These are phyloP conservation scores for Bathybates hornii DNA, from an alignment of 2,113 vertebrate species.

Conservation along the genomic window DNA sequence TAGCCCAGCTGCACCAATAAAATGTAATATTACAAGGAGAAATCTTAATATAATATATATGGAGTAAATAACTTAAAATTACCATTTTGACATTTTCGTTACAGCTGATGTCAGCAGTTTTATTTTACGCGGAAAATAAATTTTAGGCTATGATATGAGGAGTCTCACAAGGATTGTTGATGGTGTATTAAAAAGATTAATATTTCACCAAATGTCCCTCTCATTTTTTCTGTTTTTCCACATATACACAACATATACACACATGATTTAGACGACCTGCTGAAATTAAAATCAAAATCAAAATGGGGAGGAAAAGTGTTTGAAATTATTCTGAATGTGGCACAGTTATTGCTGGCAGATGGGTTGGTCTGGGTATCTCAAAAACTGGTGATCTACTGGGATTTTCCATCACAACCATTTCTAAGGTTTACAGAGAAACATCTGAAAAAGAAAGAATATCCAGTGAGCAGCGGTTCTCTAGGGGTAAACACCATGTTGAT, in stretches of 20 bases:
- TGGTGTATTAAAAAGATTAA: neutral
- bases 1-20: neutral
- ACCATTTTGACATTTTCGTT: neutral
- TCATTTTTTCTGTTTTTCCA: neutral
- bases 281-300: neutral
- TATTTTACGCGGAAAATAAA: neutral
- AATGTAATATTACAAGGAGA: neutral
- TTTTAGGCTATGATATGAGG: neutral
- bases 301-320: neutral
- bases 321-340: neutral
- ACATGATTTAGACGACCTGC: neutral
- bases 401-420: neutral
- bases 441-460: neutral
- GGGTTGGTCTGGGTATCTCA: neutral
- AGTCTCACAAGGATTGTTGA: neutral
- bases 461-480: neutral
- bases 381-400: neutral
- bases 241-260: neutral
- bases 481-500: neutral
- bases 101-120: neutral
- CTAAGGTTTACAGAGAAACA: neutral
- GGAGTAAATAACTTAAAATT: neutral
- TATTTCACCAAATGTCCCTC: neutral
- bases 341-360: neutral
- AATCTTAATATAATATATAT: neutral